These are phyloP conservation scores for Melipona beecheii DNA, from an alignment of 2,888 invertebrate genomes.

Conservation along the genomic window DNA sequence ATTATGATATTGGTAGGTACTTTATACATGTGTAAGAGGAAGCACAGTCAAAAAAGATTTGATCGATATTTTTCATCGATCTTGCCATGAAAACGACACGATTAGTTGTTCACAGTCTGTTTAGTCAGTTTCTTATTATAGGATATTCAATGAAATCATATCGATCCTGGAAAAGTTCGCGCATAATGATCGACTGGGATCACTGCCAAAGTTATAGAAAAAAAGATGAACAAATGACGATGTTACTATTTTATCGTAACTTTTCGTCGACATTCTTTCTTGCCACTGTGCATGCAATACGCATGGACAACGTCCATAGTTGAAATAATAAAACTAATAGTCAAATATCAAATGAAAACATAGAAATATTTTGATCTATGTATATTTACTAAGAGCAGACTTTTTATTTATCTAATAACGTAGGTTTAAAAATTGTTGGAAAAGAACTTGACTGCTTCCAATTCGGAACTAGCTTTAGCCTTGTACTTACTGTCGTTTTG, in stretches of 20 bases:
- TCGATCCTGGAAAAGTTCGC: conserved; percentile 48
- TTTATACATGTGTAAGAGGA: not conserved
- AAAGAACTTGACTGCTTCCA: conserved; percentile 49
- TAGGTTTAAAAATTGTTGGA: conserved; percentile 29
- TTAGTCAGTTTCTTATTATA: conserved; percentile 47
- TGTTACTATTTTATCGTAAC: conserved; percentile 49
- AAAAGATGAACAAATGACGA: conserved; percentile 21
- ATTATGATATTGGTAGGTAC: conserved; percentile 34
- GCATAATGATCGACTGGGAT: conserved; percentile 69
- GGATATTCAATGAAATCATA: conserved; percentile 51
- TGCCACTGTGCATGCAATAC: conserved; percentile 48
- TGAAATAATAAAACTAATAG: conserved; percentile 36
- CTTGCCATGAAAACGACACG: conserved; percentile 31
- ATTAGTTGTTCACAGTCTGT: conserved; percentile 26
- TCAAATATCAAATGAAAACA: conserved; percentile 39
- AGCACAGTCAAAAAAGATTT: conserved; percentile 18
- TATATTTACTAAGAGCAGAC: conserved; percentile 52
- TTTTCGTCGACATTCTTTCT: conserved; percentile 54
- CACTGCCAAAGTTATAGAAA: conserved; percentile 77
- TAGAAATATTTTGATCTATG: conserved; percentile 57
- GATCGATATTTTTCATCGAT: conserved; percentile 34
- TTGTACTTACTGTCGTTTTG: conserved; percentile 30
- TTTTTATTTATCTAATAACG: conserved; percentile 58
- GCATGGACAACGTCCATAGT: conserved; percentile 40
- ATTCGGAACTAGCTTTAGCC: conserved; percentile 48